These are phyloP conservation scores for Dasysyrphus albostriatus DNA, from an alignment of 2,888 invertebrate species.

Conservation along the genomic window DNA sequence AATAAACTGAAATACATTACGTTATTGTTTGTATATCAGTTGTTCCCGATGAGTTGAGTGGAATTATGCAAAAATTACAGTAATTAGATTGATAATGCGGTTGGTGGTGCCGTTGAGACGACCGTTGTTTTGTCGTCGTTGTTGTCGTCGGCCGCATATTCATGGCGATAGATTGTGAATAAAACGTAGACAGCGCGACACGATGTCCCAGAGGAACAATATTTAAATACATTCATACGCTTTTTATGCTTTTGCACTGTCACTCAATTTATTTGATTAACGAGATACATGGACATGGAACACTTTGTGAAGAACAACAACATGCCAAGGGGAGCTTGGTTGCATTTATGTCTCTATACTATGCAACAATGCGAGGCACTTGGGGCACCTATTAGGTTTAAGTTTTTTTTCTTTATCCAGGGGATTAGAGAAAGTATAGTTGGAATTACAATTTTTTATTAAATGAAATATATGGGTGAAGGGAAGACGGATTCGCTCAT, in stretches of 20 bases:
- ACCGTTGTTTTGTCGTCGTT: background rate
- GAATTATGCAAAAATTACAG: conserved; percentile 69
- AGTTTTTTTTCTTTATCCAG: conserved; percentile 17
- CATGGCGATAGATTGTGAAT: conserved; percentile 23
- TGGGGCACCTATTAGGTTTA: conserved; percentile 5
- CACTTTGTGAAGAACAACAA: conserved; percentile 43
- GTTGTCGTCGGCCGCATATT: background rate
- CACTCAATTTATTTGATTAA: conserved; percentile 75
- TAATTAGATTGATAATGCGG: conserved; percentile 68
- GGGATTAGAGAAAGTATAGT: conserved; percentile 54
- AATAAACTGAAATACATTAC: conserved; percentile 8
- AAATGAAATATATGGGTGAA: conserved; percentile 42
- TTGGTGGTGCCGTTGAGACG: conserved; percentile 38
- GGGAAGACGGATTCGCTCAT: conserved; percentile 7
- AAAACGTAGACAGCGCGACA: conserved; percentile 26
- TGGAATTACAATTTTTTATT: conserved; percentile 13
- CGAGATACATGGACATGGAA: conserved; percentile 54
- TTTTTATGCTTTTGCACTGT: conserved; percentile 67
- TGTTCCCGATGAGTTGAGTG: conserved; percentile 56
- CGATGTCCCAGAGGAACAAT: conserved; percentile 58
- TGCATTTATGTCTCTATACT: background rate
- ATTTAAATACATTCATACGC: conserved; percentile 60
- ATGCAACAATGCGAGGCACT: background rate
- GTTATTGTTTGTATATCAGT: conserved; percentile 41
- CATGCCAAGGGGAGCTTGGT: conserved; percentile 27